Base-by-base conservation (phyloP, 2,888 invertebrate genomes). In the Metopia argyrocephala region DNA sequence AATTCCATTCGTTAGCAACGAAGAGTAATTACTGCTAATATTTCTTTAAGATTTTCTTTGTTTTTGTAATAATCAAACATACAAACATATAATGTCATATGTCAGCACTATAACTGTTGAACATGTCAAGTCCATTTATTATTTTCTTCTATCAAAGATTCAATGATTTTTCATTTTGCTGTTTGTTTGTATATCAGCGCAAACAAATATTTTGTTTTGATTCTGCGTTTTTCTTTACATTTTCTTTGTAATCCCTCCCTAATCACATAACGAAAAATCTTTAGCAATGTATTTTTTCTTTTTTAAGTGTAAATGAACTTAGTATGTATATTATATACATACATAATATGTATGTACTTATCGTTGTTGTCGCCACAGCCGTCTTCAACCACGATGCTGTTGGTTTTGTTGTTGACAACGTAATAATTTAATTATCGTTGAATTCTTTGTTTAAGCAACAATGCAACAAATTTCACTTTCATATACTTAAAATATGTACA, bases 291-390 rank as follows among this genome's bases (percentile, higher is more conserved):
- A 38, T 6, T 59, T 38, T 3, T 52, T 48, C n/a, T 2, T 20
- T 48, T 27, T 31, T 38, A 61, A 79, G 75, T 76, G 75, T 76
- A 76, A 79, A 76, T 75, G 79, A 79, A 79, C 75, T 71, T 61
- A 65, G 50, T 31, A 66, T 76, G 62, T 64, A 57, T 65, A 12
- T 52, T 66, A 61, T 70, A n/a, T n/a, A n/a, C 54, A 25, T 38
- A 27, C n/a, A 28, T 61, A 25, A 9, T 69, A 4, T 71, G 28
- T 25, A 52, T 62, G 27, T 9, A 27, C 21, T 69, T 52, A n/a
- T 46, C 7, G 20, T 31, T 70, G 23, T 74, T 74, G 45, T 45
- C n/a, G 31, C 7, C 61, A 23, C 27, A 18, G 46, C 27, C 27
- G 28, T 66, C 15, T 52, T 12, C 46, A 31, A 48, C 20, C 21